Evolutionary conservation across 35 echinoderm and acorn worm genomes (phyloP).

Genomic region (Lytechinus pictus): DNA sequence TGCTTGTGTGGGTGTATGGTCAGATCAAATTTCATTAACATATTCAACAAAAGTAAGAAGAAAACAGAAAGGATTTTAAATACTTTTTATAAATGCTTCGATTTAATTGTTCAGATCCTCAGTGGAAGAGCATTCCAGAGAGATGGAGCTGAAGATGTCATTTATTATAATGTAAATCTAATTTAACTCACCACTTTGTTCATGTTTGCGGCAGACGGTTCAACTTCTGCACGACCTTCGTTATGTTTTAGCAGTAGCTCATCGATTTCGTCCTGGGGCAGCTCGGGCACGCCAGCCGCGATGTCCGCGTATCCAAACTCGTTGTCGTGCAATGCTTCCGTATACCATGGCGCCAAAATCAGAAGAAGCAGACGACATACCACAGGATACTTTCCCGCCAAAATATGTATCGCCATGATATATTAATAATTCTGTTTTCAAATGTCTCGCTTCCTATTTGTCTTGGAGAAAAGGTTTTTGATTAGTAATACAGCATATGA

Average conservation of each 20-base stretch:
- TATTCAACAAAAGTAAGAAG: too few species aligned
- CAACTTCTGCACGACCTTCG: slow-evolving; percentile 25
- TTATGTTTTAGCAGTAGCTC: background rate
- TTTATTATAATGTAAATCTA: too few species aligned
- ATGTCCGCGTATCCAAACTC: background rate
- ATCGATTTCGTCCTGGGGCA: background rate
- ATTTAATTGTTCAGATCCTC: too few species aligned
- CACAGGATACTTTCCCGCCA: background rate
- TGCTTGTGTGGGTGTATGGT: too few species aligned
- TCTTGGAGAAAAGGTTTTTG: too few species aligned
- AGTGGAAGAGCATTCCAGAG: too few species aligned
- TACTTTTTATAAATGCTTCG: too few species aligned
- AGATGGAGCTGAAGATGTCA: too few species aligned
- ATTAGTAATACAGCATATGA: background rate
- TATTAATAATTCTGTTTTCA: background rate
- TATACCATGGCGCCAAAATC: background rate
- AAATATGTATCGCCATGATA: background rate
- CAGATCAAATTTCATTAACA: too few species aligned
- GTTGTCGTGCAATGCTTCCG: background rate
- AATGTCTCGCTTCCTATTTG: too few species aligned
- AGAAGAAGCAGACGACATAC: background rate
- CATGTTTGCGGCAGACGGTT: slow-evolving; percentile 38
- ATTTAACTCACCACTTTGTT: slow-evolving; percentile 35
- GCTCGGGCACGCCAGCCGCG: background rate
- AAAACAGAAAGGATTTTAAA: too few species aligned